These are phyloP conservation scores for Meliscaeva auricollis DNA, from an alignment of 2,888 invertebrate species.

Conservation along the genomic window DNA sequence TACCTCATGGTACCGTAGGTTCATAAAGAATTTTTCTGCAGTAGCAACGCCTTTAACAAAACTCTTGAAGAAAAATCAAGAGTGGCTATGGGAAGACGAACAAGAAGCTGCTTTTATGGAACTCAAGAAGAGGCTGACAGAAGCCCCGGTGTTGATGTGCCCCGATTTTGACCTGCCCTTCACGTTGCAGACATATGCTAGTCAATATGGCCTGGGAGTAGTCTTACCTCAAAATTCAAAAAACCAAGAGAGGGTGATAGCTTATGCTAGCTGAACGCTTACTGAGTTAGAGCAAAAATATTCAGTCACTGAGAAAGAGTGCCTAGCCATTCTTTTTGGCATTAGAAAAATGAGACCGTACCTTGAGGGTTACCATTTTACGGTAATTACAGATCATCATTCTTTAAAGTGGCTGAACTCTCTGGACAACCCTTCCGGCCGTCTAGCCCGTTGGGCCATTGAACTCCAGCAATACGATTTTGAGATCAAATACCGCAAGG, in stretches of 20 bases:
- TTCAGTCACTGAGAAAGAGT: neutral
- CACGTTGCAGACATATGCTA: slow-evolving; percentile 41
- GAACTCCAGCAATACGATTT: neutral
- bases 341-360: slow-evolving; percentile 4
- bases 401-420: neutral
- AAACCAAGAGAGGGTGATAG: no score
- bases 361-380: neutral
- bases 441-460: neutral
- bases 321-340: neutral
- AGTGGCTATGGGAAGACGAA: slow-evolving; percentile 34
- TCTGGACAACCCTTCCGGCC: neutral
- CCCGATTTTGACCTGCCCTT: slow-evolving; percentile 37
- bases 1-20: slow-evolving; percentile 50
- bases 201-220: slow-evolving; percentile 2
- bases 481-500: neutral
- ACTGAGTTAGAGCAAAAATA: neutral
- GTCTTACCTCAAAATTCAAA: no score
- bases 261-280: neutral
- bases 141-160: neutral
- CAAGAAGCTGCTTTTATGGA: slow-evolving; percentile 31
- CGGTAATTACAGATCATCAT: no score
- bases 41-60: slow-evolving; percentile 16
- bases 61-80: slow-evolving; percentile 42
- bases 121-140: slow-evolving; percentile 13
- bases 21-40: slow-evolving; percentile 34